These are phyloP conservation scores for Paracanthobrama guichenoti DNA, from an alignment of 2,113 vertebrate genomes.

Conservation along the genomic window DNA sequence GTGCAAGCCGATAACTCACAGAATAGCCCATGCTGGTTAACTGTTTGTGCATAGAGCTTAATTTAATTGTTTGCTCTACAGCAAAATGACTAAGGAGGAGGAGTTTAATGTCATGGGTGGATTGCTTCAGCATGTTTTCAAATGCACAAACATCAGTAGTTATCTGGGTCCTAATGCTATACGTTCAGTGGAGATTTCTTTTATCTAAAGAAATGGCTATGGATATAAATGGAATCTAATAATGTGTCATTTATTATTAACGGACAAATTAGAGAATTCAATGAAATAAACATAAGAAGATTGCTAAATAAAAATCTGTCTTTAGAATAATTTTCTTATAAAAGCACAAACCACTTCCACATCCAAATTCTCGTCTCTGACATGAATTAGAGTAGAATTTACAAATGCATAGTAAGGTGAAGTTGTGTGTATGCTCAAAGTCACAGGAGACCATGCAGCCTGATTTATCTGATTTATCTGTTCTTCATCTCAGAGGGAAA, in stretches of 20 bases:
- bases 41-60: not conserved
- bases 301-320: not conserved
- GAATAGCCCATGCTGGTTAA: not conserved
- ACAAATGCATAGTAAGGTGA: conserved; percentile 26
- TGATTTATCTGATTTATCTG: conserved; percentile 18
- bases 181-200: not conserved
- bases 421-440: conserved; percentile 42
- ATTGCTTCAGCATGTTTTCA: not conserved
- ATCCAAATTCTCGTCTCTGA: not conserved
- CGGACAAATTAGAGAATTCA: no score
- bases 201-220: not conserved
- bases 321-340: not conserved
- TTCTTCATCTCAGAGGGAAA: conserved; percentile 15
- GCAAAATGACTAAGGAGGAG: not conserved
- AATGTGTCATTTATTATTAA: not conserved
- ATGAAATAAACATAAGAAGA: not conserved
- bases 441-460: conserved; percentile 34
- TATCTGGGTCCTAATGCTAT: conserved; percentile 5
- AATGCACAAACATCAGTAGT: not conserved
- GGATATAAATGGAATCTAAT: not conserved
- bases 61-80: not conserved
- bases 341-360: not conserved
- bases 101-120: not conserved
- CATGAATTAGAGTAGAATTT: not conserved
- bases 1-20: not conserved